phyloP scores from a whole-genome alignment of 2,113 vertebrate species.

The Pycnonotus jocosus region DNA sequence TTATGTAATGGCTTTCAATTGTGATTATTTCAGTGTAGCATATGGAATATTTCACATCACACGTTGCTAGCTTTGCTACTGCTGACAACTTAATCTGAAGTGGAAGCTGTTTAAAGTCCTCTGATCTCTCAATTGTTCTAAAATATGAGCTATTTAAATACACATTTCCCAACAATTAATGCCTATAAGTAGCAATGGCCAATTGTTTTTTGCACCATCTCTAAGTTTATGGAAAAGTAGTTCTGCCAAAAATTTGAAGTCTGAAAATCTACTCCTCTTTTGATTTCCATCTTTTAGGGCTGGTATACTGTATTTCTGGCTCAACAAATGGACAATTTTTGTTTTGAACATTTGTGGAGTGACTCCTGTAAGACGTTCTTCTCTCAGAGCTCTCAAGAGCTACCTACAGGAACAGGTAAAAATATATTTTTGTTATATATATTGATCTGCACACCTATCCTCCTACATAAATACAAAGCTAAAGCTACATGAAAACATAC shows the following conservation, averaged over 20 bases:
- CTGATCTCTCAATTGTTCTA: conserved; percentile 63
- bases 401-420: not conserved
- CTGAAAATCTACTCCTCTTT: not conserved
- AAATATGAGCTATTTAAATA: conserved; percentile 68
- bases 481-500: not conserved
- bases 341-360: not conserved
- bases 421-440: not conserved
- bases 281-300: not conserved
- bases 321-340: not conserved
- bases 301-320: not conserved
- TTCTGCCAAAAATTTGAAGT: not conserved
- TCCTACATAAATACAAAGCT: not conserved
- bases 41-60: conserved; percentile 70
- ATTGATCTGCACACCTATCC: not conserved
- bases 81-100: conserved; percentile 70
- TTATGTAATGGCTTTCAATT: conserved; percentile 63
- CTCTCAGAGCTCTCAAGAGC: not conserved
- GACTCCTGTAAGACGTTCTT: not conserved
- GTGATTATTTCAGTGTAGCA: conserved; percentile 62
- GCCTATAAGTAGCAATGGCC: not conserved
- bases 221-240: not conserved
- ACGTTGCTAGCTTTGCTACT: conserved; percentile 59
- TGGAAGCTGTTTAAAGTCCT: conserved; percentile 66
- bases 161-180: conserved; percentile 52
- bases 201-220: conserved; percentile 1